Conservation (phyloP, 2,113 vertebrate genomes). For the Cebidichthys violaceus region DNA sequence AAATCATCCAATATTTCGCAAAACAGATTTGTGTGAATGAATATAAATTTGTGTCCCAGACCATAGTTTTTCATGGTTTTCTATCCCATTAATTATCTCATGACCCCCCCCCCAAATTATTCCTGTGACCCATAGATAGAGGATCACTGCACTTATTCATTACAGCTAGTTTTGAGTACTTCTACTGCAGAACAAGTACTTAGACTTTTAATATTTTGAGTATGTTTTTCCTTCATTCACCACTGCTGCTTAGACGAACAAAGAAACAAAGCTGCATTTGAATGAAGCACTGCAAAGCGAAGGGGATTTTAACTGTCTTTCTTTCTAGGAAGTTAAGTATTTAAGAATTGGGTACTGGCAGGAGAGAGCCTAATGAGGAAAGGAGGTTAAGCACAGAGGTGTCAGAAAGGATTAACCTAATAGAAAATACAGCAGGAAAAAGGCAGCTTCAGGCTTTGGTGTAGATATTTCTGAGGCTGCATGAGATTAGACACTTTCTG, state of each 20-base stretch:
- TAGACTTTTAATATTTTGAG: background rate
- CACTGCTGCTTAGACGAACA: background rate
- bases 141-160: background rate
- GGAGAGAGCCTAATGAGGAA: slow-evolving; percentile 65
- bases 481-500: slow-evolving; percentile 69
- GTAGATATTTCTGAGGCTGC: slow-evolving; percentile 61
- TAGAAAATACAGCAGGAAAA: slow-evolving; percentile 59
- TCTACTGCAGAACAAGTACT: background rate
- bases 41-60: background rate
- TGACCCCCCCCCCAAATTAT: background rate
- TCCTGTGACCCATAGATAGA: background rate
- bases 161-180: background rate
- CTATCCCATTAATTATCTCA: background rate
- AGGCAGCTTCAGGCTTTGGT: slow-evolving; percentile 58
- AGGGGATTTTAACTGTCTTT: slow-evolving; percentile 31
- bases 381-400: slow-evolving; percentile 71
- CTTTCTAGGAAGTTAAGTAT: slow-evolving; percentile 64
- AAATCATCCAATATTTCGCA: background rate
- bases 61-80: background rate
- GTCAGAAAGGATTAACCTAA: slow-evolving; percentile 72
- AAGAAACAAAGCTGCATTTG: slow-evolving; percentile 12
- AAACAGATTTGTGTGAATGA: background rate
- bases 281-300: slow-evolving; percentile 26
- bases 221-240: slow-evolving; percentile 5
- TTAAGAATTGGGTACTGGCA: slow-evolving; percentile 58